Conservation (phyloP, 1,140 invertebrate genomes). For the Zaprionus lachaisei region DNA sequence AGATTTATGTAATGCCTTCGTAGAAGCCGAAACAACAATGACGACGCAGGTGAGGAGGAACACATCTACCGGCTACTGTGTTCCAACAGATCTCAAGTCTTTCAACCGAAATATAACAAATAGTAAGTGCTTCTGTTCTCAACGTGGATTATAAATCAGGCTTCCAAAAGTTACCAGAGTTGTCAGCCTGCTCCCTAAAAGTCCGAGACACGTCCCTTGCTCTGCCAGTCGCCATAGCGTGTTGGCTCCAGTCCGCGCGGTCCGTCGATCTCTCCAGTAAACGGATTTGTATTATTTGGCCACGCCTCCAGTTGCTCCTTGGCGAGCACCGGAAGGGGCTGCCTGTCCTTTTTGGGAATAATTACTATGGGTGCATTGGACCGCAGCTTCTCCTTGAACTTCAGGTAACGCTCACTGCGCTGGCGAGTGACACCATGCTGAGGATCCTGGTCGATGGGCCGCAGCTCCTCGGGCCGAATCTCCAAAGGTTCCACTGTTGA, state of each 20-base stretch:
- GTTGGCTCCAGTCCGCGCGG: slow-evolving; percentile 99
- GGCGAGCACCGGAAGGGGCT: slow-evolving; percentile 60
- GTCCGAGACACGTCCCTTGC: slow-evolving; percentile 95
- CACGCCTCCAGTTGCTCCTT: slow-evolving; percentile 54
- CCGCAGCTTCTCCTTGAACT: slow-evolving; percentile 62
- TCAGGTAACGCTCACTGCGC: slow-evolving; percentile 56
- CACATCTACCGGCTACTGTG: slow-evolving; percentile 49
- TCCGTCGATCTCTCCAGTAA: slow-evolving; percentile 92
- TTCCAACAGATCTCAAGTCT: slow-evolving; percentile 26
- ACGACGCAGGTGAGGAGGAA: slow-evolving; percentile 24
- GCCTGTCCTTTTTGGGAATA: slow-evolving; percentile 29
- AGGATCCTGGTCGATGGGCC: neutral
- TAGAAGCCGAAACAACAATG: slow-evolving; percentile 48
- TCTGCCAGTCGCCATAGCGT: slow-evolving; percentile 99
- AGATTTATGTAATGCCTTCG: slow-evolving; percentile 81
- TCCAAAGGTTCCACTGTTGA: neutral
- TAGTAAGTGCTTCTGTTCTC: slow-evolving; percentile 65
- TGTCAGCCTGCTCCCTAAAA: slow-evolving; percentile 35
- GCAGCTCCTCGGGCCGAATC: neutral
- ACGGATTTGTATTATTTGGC: slow-evolving; percentile 92
- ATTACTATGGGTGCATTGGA: slow-evolving; percentile 25
- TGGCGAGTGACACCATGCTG: neutral
- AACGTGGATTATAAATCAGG: slow-evolving; percentile 63
- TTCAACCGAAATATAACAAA: slow-evolving; percentile 50
- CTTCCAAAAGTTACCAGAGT: neutral